Percentiles rank a stretch among this genome's conserved stretches.
Evolutionary conservation across 2,113 vertebrate species (phyloP).

Genomic region (Pterophyllum scalare): DNA sequence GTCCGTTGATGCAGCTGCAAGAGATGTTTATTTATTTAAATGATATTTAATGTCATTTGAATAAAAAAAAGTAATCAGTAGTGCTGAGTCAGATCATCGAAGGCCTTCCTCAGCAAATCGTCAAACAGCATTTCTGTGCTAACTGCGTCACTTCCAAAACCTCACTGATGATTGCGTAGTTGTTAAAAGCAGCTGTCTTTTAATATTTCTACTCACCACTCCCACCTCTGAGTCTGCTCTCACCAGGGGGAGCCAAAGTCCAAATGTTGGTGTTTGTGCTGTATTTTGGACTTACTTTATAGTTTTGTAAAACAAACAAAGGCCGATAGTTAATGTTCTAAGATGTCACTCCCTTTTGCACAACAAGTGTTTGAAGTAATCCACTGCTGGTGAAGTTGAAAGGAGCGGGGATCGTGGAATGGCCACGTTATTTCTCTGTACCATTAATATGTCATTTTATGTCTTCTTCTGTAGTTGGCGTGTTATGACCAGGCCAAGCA

Average conservation of each 20-base stretch:
- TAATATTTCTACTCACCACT: neutral
- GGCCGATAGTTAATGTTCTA: neutral
- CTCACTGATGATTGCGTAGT: neutral
- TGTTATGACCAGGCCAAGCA: conserved; percentile 98
- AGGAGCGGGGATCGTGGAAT: neutral
- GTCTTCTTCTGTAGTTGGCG: conserved; percentile 82
- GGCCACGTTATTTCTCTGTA: neutral
- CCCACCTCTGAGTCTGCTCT: neutral
- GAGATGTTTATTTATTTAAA: too few species aligned
- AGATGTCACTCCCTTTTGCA: neutral
- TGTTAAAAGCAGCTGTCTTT: neutral
- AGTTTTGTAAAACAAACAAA: neutral
- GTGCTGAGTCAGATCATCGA: neutral
- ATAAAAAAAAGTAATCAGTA: too few species aligned
- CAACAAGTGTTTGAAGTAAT: neutral
- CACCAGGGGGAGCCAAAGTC: conserved; percentile 1
- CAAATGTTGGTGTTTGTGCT: neutral
- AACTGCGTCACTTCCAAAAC: neutral
- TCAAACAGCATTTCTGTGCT: neutral
- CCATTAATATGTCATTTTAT: neutral
- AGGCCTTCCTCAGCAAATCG: neutral
- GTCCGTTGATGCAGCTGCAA: too few species aligned
- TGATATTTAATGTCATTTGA: too few species aligned
- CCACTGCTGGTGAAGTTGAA: neutral
- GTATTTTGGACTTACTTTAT: neutral